Conservation (phyloP, 2,113 vertebrate species). For the Chionomys nivalis region DNA sequence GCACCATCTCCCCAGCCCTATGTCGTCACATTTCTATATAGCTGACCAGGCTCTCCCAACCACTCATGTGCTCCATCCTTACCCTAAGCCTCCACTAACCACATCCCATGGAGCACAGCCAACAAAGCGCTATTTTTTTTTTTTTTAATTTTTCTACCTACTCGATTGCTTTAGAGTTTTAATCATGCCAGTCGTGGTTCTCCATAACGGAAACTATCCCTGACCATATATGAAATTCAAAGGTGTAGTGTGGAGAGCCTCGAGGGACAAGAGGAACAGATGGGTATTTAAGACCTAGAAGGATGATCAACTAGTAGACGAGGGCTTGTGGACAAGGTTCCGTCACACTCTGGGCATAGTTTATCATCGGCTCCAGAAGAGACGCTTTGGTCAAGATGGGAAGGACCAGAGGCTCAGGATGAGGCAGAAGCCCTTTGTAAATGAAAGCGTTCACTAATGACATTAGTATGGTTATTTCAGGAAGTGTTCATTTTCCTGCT, state of each 20-base stretch:
- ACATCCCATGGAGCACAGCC: neutral
- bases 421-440: conserved; percentile 73
- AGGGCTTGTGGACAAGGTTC: conserved; percentile 12
- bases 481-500: conserved; percentile 84
- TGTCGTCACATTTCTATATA: neutral
- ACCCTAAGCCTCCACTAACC: neutral
- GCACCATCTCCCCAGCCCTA: neutral
- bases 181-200: neutral
- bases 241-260: conserved; percentile 2
- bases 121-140: neutral
- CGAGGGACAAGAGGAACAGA: neutral
- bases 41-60: neutral
- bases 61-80: neutral
- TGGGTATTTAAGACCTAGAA: conserved; percentile 56
- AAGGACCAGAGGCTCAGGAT: conserved; percentile 69
- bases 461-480: conserved; percentile 81
- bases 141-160: neutral
- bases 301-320: neutral
- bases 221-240: conserved; percentile 59
- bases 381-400: conserved; percentile 62
- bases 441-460: conserved; percentile 83
- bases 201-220: conserved; percentile 38
- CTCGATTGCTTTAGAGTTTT: neutral
- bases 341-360: neutral
- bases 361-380: conserved; percentile 45